Base-by-base conservation (phyloP, 2,888 invertebrate genomes). In the Chymomyza caudatula region DNA sequence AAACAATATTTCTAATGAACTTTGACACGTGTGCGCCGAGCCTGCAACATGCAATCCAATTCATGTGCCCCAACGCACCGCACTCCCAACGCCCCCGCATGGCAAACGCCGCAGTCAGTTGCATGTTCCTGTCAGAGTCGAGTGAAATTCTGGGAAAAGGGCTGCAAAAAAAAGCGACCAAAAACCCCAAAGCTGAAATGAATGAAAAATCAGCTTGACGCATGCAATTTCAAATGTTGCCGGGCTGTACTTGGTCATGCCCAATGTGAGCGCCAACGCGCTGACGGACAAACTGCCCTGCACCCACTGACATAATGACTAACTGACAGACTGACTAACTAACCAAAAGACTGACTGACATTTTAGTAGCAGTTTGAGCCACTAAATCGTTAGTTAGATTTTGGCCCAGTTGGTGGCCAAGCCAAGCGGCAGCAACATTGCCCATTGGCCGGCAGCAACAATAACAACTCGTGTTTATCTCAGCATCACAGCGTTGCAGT, bases 171-270 rank as follows among this genome's bases (percentile, higher is more conserved):
- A 20, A 13, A 17, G 11, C 44, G 44, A 47, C 44, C 17, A 1
- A 2, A 22, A 29, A 23, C 23, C 25, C 13, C 44, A 68, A 72
- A 65, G 77, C 83, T 82, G 68, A 83, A 86, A 82, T 86, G 80
- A 86, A 81, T 81, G 87, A 85, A 85, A 80, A 82, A 78, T 86
- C 87, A 83, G 84, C 74, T 78, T 86, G 84, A 64, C 65, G 66
- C 87, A 86, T 47, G 47, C 47, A 47, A 47, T 47, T 47, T 47
- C 13, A 17, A 47, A 47, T 47, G 47, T 19, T 5, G 6, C 47
- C 15, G 11, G 47, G 5, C 4, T 47, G 19, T 13, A 47, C 29
- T 0, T 11, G 29, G 29, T 11, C 8, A 37, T 37, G 11, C 29
- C 11, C 29, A 29, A 29, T 8, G 29, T 8, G 0, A 8, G 5